These are phyloP conservation scores for Leptosomus discolor DNA, from an alignment of 2,113 vertebrate genomes.

Conservation along the genomic window DNA sequence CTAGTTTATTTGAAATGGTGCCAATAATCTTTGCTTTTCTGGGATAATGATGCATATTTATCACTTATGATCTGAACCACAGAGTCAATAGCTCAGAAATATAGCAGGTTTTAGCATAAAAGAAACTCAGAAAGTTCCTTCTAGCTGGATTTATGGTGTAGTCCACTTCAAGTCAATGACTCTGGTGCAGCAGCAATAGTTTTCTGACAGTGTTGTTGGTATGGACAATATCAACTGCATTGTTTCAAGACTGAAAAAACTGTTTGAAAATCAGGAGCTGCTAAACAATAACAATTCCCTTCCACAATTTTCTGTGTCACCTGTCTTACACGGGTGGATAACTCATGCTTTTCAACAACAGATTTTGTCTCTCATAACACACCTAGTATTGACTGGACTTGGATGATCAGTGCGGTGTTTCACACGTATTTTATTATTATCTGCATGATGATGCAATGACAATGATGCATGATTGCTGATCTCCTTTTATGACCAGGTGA, in stretches of 20 bases:
- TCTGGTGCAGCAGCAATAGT: neutral
- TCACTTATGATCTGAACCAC: neutral
- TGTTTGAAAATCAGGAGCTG: neutral
- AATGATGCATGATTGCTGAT: no score
- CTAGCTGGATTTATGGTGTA: neutral
- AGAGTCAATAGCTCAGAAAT: slow-evolving; percentile 22
- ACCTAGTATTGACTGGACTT: neutral
- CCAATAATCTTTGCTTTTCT: slow-evolving; percentile 20
- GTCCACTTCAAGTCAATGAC: neutral
- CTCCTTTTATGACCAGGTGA: no score
- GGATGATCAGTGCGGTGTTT: neutral
- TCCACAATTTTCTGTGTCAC: neutral
- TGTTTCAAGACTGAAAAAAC: neutral
- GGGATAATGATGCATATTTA: neutral
- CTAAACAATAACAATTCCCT: neutral
- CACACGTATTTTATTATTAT: neutral
- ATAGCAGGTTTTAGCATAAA: neutral
- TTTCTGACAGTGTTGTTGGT: neutral
- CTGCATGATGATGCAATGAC: neutral
- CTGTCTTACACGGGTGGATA: neutral
- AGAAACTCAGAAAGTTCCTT: neutral
- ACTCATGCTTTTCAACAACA: neutral
- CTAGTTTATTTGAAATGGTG: neutral
- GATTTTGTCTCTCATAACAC: neutral
- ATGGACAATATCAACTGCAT: neutral